These are phyloP conservation scores for Acipenser ruthenus DNA, from an alignment of 2,797 vertebrate species.

Conservation along the genomic window DNA sequence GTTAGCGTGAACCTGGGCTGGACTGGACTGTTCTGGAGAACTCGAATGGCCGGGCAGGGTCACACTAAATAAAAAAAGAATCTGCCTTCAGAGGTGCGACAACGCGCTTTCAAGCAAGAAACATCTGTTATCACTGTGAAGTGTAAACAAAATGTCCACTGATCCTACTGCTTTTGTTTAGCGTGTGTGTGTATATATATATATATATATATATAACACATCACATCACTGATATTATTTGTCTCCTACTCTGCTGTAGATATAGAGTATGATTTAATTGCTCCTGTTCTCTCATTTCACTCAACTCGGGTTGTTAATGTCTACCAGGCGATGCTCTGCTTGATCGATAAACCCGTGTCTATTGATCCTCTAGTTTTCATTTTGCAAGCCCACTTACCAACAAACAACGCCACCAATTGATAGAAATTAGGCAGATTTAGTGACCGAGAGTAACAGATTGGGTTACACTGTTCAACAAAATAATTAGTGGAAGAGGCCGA, in stretches of 20 bases:
- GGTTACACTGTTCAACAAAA: slow-evolving; percentile 8
- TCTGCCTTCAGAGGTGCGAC: too few species aligned
- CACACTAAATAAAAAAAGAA: too few species aligned
- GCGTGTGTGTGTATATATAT: not conserved
- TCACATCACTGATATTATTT: slow-evolving; percentile 14
- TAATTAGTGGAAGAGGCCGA: not conserved
- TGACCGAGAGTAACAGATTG: slow-evolving; percentile 9
- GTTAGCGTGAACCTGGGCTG: too few species aligned
- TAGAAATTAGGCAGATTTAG: slow-evolving; percentile 19
- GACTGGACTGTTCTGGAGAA: too few species aligned
- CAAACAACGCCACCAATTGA: slow-evolving; percentile 11
- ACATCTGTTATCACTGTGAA: too few species aligned
- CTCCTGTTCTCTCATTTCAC: slow-evolving; percentile 19
- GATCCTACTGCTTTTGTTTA: too few species aligned
- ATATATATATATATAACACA: not conserved
- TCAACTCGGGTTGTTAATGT: slow-evolving; percentile 14
- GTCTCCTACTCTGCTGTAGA: slow-evolving; percentile 9
- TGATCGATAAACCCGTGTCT: slow-evolving; percentile 33
- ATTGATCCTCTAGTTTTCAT: slow-evolving; percentile 29
- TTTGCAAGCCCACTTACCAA: slow-evolving; percentile 27
- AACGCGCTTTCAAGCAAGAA: too few species aligned
- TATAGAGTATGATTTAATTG: too few species aligned
- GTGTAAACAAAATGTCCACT: not conserved
- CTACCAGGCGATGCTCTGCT: slow-evolving; percentile 6
- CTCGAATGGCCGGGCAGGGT: too few species aligned